phyloP scores from a whole-genome alignment of 2,888 invertebrate genomes.

The Tipula unca region DNA sequence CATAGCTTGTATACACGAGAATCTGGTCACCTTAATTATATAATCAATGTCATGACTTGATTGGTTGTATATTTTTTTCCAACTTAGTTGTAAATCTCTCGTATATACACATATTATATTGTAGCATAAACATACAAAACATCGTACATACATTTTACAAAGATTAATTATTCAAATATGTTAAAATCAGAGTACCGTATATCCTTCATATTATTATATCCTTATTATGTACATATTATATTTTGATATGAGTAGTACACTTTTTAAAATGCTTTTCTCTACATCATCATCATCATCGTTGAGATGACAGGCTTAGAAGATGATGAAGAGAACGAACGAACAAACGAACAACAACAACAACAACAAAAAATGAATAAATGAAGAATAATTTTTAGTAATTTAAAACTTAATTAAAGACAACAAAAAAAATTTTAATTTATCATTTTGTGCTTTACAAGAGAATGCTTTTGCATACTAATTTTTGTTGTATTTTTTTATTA shows the following conservation, averaged over 20 bases:
- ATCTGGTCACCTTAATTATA: not conserved
- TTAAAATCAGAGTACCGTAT: not conserved
- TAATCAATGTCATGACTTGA: not conserved
- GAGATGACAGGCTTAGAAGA: not conserved
- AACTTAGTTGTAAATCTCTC: not conserved
- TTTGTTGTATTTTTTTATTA: not conserved
- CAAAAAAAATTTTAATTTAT: not conserved
- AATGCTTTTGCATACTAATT: constrained; percentile 8
- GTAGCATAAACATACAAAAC: not conserved
- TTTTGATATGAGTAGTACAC: not conserved
- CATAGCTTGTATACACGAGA: not conserved
- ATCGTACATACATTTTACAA: not conserved
- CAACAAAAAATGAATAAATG: not conserved
- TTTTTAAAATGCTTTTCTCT: not conserved
- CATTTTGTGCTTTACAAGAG: not conserved
- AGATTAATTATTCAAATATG: constrained; percentile 8
- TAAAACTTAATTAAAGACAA: not conserved
- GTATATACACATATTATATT: no score
- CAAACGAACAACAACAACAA: no score
- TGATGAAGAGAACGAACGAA: not conserved
- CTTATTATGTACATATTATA: not conserved
- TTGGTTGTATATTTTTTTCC: not conserved
- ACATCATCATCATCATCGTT: not conserved
- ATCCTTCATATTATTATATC: not conserved
- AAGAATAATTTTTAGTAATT: not conserved